Evolutionary conservation across 1,140 invertebrate species (phyloP), one percentile per base, ranked within the genome.

Genomic region (Melipona quadrifasciata): DNA sequence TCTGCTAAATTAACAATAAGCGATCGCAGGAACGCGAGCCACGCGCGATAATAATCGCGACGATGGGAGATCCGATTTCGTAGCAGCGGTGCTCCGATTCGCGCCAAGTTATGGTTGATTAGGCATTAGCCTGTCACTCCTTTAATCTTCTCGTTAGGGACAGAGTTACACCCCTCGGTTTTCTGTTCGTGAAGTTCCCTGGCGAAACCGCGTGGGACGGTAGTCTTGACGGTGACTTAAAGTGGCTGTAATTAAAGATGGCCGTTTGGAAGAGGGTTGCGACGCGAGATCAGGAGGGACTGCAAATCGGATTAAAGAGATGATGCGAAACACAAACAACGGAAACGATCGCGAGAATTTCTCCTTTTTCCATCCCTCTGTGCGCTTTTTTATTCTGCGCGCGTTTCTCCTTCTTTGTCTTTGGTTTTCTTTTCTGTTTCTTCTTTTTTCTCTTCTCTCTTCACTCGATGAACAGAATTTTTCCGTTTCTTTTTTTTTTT

Each of bases 241-340:
- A 85, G 70, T 85, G 58, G 78, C 61, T 61, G 83, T 85, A 85
- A 85, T 85, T 85, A 85, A 80, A 85, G 78, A 85, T 85, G 78
- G 77, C 70, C 78, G 78, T 80, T 57, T n/a, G 0, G 19, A 55
- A 78, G 74, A 14, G 61, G 53, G 61, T 2, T 27, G 80, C n/a
- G 55, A 16, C 6, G 19, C 8, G n/a, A 19, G 55, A 83, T 77
- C 61, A 64, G 34, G 71, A 21, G 21, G 39, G 16, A 65, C 80
- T 10, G 31, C 47, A 57, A 51, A 72, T 76, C 34, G 51, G 82
- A 83, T 83, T 83, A 83, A 83, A 83, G 55, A 17, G 82, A 78
- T 78, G 74, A 71, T 75, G 16, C 55, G 82, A 78, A 78, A 78
- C 16, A 55, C 55, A 78, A 78, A 83, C 82, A 83, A 78, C 34